Base-by-base conservation (phyloP, 2,888 invertebrate species). In the Polylopha cassiicola region DNA sequence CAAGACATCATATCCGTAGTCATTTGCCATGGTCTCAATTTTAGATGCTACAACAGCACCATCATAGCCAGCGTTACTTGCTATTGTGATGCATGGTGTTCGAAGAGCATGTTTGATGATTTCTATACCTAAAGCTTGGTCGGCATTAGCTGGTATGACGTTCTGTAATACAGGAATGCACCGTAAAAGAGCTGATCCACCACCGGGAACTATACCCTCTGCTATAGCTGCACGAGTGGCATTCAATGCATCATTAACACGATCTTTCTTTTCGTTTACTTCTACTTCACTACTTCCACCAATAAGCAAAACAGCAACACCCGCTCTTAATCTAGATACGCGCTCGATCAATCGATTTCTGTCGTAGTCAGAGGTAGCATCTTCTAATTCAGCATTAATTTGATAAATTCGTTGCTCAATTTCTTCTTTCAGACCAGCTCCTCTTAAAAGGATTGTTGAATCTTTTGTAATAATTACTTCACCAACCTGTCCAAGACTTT, bases 171-270 rank as follows among this genome's bases (percentile, higher is more conserved):
- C 78, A 24, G 91, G 88, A 39, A 95, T 89, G 71, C 95, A 95
- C 48, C 95, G 88, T 14, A 98, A 76, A 8, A 98, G 88, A 27
- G 98, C 97, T 51, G 92, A 91, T 39, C 97, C 97, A 73, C 98
- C 98, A 45, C 98, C 98, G 41, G 97, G 95, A 47, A 98, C 97
- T 64, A 98, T 95, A 28, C 98, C 98, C 85, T 98, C 98, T 70
- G 96, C 95, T 45, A 98, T 92, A 18, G 98, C 98, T 33, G 98
- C 97, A 29, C 95, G 88, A 1, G 98, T 98, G 15, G 98, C 98
- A 72, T 96, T 95, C 3, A 98, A 86, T 1, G 98, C 98, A 79
- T 98, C 98, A 61, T 94, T 95, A 0, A 98, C 95, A 28, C 98
- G 88, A 71, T 98, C 97, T 76, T 97, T 98, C 82, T 96, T 97